Evolutionary conservation across 1,140 invertebrate species (phyloP).

Genomic region (Drosophila littoralis): DNA sequence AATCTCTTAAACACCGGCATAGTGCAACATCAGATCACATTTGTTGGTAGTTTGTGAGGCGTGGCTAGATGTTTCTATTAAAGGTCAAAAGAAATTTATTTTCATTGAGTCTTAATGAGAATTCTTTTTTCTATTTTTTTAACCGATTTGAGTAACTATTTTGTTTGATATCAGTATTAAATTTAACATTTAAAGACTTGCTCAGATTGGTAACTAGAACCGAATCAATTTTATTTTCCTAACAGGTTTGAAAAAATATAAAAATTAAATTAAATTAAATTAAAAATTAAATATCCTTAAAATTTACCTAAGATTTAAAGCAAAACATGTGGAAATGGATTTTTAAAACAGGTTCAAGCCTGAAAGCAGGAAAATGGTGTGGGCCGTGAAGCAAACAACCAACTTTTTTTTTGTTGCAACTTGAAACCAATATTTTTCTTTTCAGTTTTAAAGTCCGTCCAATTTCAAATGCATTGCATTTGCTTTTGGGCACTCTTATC

Average conservation of each 20-base stretch:
- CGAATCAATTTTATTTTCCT: no score
- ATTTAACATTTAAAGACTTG: no score
- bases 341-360: no score
- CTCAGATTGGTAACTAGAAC: no score
- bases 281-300: no score
- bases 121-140: not conserved
- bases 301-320: no score
- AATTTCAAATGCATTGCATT: slow-evolving; percentile 41
- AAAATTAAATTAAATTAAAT: no score
- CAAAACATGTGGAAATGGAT: no score
- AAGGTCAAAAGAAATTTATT: slow-evolving; percentile 31
- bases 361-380: no score
- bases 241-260: no score
- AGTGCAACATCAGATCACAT: not conserved
- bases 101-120: slow-evolving; percentile 24
- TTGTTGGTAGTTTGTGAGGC: slow-evolving; percentile 33
- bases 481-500: slow-evolving; percentile 37
- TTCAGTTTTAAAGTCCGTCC: not conserved
- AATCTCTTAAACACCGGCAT: slow-evolving; percentile 39
- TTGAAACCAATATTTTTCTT: not conserved
- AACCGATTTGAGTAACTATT: not conserved
- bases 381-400: no score
- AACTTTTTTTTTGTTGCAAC: not conserved
- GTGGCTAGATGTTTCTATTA: slow-evolving; percentile 12
- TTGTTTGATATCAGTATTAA: no score